Conservation (phyloP, 2,888 invertebrate genomes). For the Cryptus armator region DNA sequence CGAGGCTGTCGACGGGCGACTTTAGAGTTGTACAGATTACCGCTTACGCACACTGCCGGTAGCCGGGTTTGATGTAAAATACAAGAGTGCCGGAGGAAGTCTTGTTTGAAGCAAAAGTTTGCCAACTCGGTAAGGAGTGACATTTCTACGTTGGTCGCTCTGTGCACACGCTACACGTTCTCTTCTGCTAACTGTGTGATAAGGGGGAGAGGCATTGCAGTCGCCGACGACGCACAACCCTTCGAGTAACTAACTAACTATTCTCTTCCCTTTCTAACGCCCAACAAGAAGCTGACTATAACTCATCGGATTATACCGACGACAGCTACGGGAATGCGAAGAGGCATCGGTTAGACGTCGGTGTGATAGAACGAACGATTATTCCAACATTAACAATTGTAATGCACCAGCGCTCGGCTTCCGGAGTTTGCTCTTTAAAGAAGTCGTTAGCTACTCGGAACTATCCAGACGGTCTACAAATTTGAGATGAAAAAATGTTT, state of each 20-base stretch:
- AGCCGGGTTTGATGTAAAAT: constrained; percentile 11
- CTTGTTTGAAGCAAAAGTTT: constrained; percentile 59
- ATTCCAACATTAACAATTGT: no score
- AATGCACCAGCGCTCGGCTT: not conserved
- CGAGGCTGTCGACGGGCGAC: not conserved
- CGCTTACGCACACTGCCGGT: not conserved
- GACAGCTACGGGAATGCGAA: constrained; percentile 48
- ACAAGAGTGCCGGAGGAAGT: constrained; percentile 15
- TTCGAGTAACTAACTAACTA: constrained; percentile 47
- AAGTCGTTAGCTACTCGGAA: not conserved
- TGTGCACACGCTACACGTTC: not conserved
- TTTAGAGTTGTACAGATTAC: not conserved
- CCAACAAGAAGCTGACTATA: constrained; percentile 50
- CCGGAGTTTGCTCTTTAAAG: not conserved
- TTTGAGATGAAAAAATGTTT: not conserved
- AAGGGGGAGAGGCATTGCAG: not conserved
- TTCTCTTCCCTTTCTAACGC: constrained; percentile 43
- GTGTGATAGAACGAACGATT: no score
- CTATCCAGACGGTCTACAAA: not conserved
- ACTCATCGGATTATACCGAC: constrained; percentile 55
- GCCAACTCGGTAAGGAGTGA: constrained; percentile 64
- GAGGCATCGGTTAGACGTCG: no score
- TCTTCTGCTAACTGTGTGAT: constrained; percentile 30
- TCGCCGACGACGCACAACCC: constrained; percentile 34
- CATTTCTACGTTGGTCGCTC: constrained; percentile 43